Evolutionary conservation across 92 coral and sea anemone genomes (phyloP).

Genomic region (Meandrina meandrites): DNA sequence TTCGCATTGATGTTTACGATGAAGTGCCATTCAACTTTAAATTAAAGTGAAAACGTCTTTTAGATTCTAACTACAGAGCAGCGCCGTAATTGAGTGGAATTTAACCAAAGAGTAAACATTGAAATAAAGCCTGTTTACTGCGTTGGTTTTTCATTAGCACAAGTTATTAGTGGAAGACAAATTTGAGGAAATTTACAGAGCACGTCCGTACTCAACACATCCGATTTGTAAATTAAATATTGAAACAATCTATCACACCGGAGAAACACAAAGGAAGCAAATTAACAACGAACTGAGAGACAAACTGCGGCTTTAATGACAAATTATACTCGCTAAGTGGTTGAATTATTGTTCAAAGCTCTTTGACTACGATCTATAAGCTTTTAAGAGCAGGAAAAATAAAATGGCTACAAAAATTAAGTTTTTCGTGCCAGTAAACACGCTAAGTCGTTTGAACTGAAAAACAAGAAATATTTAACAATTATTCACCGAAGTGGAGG

Average conservation of each 20-base stretch:
- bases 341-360: background rate
- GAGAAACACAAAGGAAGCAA: slow-evolving; percentile 7
- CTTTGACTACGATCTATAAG: background rate
- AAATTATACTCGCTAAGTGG: slow-evolving; percentile 25
- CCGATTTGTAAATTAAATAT: slow-evolving; percentile 48
- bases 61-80: background rate
- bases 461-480: background rate
- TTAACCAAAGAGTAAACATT: slow-evolving; percentile 34
- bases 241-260: slow-evolving; percentile 28
- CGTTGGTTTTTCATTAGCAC: background rate
- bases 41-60: slow-evolving; percentile 1
- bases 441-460: background rate
- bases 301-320: slow-evolving; percentile 9
- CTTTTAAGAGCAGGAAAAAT: background rate
- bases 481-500: no score
- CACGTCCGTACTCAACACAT: slow-evolving; percentile 12
- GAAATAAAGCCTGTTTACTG: slow-evolving; percentile 14
- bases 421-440: background rate
- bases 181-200: slow-evolving; percentile 19
- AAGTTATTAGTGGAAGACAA: slow-evolving; percentile 2
- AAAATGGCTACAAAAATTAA: background rate
- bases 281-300: slow-evolving; percentile 4
- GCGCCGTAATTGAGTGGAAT: slow-evolving; percentile 32
- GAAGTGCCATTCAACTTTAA: background rate
- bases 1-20: background rate